Evolutionary conservation across 35 echinoderm and acorn worm species (phyloP).

Genomic region (Lytechinus variegatus): DNA sequence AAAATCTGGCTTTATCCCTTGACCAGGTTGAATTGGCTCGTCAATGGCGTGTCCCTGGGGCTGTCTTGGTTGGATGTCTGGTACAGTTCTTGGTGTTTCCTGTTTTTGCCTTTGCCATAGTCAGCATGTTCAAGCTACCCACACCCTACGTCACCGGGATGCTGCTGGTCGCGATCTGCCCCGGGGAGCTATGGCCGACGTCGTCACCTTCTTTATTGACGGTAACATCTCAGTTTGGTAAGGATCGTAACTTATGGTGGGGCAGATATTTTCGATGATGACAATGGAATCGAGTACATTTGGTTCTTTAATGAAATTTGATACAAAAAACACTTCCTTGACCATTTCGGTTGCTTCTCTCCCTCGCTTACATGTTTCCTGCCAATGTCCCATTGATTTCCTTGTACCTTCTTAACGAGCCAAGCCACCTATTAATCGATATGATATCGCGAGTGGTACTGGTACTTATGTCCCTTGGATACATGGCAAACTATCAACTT

Average conservation of each 20-base stretch:
- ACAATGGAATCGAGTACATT: neutral
- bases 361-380: no score
- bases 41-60: conserved; percentile 49
- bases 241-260: neutral
- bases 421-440: no score
- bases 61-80: conserved; percentile 27
- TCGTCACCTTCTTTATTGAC: conserved; percentile 56
- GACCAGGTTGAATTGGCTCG: conserved; percentile 15
- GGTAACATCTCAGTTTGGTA: conserved; percentile 48
- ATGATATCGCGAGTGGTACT: no score
- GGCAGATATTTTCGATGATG: neutral
- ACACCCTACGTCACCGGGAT: conserved; percentile 41
- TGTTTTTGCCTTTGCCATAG: conserved; percentile 1
- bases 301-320: no score
- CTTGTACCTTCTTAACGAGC: no score
- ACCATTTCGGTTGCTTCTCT: no score
- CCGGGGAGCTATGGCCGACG: conserved; percentile 32
- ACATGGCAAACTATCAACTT: no score
- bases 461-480: no score
- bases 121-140: neutral
- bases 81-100: conserved; percentile 26
- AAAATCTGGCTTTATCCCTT: neutral
- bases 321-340: no score
- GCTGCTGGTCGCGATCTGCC: conserved; percentile 38
- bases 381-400: no score